Percentiles rank a stretch among this genome's conserved stretches.
Conservation (phyloP, 2,113 vertebrate species). For the Lipophrys pholis region DNA sequence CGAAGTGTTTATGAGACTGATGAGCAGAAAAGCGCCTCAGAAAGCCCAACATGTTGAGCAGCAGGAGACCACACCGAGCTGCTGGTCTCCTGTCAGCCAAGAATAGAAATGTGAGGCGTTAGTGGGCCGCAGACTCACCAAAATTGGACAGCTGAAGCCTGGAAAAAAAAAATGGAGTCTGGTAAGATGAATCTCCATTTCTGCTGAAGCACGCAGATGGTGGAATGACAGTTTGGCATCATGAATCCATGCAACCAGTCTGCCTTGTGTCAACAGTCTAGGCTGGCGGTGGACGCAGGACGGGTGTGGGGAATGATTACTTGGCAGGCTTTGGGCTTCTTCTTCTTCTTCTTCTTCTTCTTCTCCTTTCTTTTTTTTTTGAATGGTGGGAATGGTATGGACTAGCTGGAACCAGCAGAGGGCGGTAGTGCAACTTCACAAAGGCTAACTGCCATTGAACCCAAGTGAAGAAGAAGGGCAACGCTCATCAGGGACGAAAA, state of each 20-base stretch:
- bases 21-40: background rate
- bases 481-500: too few relatives aligned
- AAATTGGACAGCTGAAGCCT: conserved; percentile 7
- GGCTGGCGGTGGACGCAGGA: background rate
- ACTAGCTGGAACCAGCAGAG: too few relatives aligned
- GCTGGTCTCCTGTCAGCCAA: conserved; percentile 4
- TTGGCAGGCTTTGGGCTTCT: background rate
- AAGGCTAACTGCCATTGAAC: too few relatives aligned
- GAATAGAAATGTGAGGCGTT: conserved; percentile 12
- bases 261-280: conserved; percentile 16
- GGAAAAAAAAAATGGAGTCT: background rate
- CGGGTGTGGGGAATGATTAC: background rate
- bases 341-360: too few relatives aligned
- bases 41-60: conserved; percentile 1
- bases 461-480: too few relatives aligned
- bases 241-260: background rate
- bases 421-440: too few relatives aligned
- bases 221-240: background rate
- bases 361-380: too few relatives aligned
- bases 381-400: too few relatives aligned
- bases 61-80: conserved; percentile 1
- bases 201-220: background rate
- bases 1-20: background rate
- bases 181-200: conserved; percentile 2
- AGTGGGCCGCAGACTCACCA: background rate